Conservation (phyloP, 2,888 invertebrate genomes). For the Leptinotarsa tumamoca region DNA sequence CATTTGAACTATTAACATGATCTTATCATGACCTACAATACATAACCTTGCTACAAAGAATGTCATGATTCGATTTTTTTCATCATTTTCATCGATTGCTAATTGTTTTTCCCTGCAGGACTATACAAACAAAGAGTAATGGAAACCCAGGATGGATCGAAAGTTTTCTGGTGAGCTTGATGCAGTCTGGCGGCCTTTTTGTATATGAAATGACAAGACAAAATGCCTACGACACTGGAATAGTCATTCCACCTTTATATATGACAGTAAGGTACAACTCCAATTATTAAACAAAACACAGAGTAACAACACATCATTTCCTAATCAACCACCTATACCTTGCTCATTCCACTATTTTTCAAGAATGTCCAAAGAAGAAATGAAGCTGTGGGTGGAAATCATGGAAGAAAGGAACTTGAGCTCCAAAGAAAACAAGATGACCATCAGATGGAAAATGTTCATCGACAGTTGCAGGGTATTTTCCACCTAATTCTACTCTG, state of each 20-base stretch:
- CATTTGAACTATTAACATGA: no score
- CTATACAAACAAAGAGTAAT: constrained; percentile 72
- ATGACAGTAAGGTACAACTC: constrained; percentile 59
- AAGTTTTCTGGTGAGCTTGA: constrained; percentile 72
- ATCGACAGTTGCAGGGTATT: constrained; percentile 65
- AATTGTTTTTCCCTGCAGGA: constrained; percentile 52
- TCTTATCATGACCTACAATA: not conserved
- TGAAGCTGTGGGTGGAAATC: constrained; percentile 50
- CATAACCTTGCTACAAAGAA: not conserved
- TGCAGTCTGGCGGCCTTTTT: constrained; percentile 69
- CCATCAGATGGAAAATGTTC: constrained; percentile 68
- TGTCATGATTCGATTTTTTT: not conserved
- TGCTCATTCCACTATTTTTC: not conserved
- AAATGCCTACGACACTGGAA: constrained; percentile 57
- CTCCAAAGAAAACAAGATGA: constrained; percentile 33
- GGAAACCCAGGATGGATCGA: constrained; percentile 79
- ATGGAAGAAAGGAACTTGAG: constrained; percentile 51
- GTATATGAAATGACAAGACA: constrained; percentile 64
- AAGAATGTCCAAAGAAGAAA: constrained; percentile 51
- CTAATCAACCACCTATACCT: not conserved
- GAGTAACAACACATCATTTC: not conserved
- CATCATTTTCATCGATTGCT: not conserved
- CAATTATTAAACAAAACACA: not conserved
- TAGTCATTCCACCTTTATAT: constrained; percentile 60
- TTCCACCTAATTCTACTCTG: constrained; percentile 3